Evolutionary conservation across 37 sponge, comb jelly and placozoan genomes (phyloP).

Genomic region (Beroe forskalii): DNA sequence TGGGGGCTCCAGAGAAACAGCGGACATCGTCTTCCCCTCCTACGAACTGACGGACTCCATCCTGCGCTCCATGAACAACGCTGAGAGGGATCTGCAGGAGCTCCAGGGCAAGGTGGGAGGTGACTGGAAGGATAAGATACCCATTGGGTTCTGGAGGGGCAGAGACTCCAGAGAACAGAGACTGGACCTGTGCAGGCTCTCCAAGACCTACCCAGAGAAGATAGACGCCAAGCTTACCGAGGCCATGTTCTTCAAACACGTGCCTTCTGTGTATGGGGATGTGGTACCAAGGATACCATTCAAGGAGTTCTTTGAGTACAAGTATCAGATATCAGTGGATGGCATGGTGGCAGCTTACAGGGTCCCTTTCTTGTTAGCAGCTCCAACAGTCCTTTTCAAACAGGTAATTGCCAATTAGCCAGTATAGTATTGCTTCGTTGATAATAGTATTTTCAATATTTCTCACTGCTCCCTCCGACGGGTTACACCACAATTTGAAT

Average conservation of each 20-base stretch:
- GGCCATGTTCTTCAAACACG: conserved; percentile 38
- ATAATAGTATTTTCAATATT: no score
- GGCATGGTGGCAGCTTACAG: conserved; percentile 97
- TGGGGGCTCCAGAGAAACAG: conserved; percentile 83
- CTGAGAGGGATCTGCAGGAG: conserved; percentile 74
- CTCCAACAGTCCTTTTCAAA: conserved; percentile 87
- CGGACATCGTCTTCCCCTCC: conserved; percentile 93
- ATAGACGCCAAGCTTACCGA: conserved; percentile 54
- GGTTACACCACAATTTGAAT: no score
- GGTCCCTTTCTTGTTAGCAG: conserved; percentile 87
- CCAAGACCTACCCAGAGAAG: conserved; percentile 72
- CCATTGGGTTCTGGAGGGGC: conserved; percentile 91
- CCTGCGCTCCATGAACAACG: conserved; percentile 78
- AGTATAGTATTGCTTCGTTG: no score
- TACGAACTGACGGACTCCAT: conserved; percentile 90
- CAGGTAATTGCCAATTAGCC: no score
- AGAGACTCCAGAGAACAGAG: conserved; percentile 92
- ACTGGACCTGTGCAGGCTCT: conserved; percentile 79
- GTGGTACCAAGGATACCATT: conserved; percentile 36
- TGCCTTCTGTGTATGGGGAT: conserved; percentile 44
- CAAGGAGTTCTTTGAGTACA: conserved; percentile 75
- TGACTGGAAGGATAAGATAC: conserved; percentile 80
- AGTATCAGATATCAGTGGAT: conserved; percentile 93
- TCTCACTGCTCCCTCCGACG: no score
- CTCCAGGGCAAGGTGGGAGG: conserved; percentile 71